Percentiles rank a stretch among this genome's conserved stretches.
These are phyloP conservation scores for Choreutis nemorana DNA, from an alignment of 2,888 invertebrate species.

Conservation along the genomic window DNA sequence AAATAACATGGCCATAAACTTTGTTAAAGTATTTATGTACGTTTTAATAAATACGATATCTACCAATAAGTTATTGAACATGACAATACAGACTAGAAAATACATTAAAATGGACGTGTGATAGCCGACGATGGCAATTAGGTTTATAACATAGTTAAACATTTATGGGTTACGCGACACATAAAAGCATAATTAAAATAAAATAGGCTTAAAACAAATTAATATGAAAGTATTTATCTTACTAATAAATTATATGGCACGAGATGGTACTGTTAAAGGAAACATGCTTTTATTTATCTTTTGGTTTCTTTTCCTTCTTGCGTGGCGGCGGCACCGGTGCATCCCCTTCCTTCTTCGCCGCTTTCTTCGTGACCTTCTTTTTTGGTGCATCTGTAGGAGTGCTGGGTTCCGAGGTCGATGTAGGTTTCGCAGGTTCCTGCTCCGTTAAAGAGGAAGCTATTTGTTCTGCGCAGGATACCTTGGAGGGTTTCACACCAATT, in stretches of 20 bases:
- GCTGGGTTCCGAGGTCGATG: conserved; percentile 9
- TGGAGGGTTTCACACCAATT: conserved; percentile 46
- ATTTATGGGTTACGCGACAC: conserved; percentile 41
- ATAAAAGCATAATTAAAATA: conserved; percentile 48
- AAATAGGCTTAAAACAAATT: conserved; percentile 25
- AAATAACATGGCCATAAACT: no score
- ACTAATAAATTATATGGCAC: conserved; percentile 28
- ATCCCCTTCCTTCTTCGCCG: conserved; percentile 32
- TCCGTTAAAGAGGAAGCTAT: conserved; percentile 47
- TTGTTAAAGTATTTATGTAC: no score
- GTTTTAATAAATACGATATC: not conserved
- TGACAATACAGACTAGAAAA: conserved; percentile 17
- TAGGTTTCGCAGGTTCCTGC: conserved; percentile 14
- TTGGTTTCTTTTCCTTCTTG: conserved; percentile 65
- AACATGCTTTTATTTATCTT: conserved; percentile 55
- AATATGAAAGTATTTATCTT: conserved; percentile 16
- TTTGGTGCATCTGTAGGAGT: conserved; percentile 30
- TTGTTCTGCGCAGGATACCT: conserved; percentile 40
- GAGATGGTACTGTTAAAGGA: conserved; percentile 50
- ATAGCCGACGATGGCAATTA: conserved; percentile 20
- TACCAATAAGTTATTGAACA: conserved; percentile 1
- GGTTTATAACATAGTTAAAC: conserved; percentile 32
- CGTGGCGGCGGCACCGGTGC: conserved; percentile 63
- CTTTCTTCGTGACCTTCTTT: conserved; percentile 60
- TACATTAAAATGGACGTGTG: conserved; percentile 32